phyloP scores from a whole-genome alignment of 2,113 vertebrate species.

The Tetraodon nigroviridis region DNA sequence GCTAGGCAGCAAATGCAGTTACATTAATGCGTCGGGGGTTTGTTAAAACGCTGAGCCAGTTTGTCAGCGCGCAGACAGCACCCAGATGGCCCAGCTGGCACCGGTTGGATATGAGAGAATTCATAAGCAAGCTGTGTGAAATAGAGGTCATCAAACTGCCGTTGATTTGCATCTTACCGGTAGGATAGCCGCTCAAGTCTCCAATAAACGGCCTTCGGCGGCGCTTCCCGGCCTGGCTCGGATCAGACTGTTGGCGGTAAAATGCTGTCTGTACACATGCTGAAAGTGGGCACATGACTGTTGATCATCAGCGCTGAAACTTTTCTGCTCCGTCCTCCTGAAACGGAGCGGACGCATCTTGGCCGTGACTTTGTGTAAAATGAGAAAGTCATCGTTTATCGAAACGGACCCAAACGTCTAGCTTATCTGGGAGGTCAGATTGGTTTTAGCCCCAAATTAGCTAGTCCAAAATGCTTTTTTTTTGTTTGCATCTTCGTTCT shows the following conservation, averaged over 20 bases:
- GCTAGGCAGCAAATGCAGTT: neutral
- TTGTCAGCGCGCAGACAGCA: constrained; percentile 33
- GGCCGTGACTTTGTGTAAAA: constrained; percentile 16
- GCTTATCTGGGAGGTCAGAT: constrained; percentile 18
- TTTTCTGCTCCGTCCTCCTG: neutral
- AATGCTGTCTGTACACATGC: constrained; percentile 7
- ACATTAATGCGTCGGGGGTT: neutral
- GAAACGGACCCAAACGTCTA: neutral
- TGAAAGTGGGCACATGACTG: neutral
- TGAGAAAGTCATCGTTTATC: constrained; percentile 7
- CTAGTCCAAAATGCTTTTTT: no score
- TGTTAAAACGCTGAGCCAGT: constrained; percentile 27
- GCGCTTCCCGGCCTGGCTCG: neutral
- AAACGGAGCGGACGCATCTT: constrained; percentile 22
- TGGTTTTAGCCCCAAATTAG: neutral
- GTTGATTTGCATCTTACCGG: constrained; percentile 38
- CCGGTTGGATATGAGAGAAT: constrained; percentile 38
- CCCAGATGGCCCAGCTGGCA: constrained; percentile 15
- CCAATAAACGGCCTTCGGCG: constrained; percentile 7
- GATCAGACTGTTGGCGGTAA: constrained; percentile 5
- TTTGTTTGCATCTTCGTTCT: neutral
- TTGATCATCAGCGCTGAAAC: neutral
- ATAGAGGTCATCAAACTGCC: constrained; percentile 44
- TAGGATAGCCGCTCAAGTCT: constrained; percentile 10
- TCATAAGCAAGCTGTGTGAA: constrained; percentile 52